Conservation (phyloP, 2,797 vertebrate species). For the Crotalus adamanteus region DNA sequence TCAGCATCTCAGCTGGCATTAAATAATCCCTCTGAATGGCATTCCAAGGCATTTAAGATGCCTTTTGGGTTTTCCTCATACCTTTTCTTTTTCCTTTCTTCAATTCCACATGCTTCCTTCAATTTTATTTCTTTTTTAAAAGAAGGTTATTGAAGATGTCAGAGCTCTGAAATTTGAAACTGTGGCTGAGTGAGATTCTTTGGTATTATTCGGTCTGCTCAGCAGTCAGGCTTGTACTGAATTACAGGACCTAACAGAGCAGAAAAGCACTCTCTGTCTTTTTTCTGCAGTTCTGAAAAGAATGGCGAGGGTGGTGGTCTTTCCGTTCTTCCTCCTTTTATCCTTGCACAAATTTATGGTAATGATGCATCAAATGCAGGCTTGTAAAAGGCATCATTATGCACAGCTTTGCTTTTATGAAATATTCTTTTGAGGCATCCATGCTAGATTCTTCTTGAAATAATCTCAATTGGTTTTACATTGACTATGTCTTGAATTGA, state of each 20-base stretch:
- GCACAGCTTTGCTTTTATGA: neutral
- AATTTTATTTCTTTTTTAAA: conserved; percentile 35
- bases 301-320: too few species aligned
- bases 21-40: conserved; percentile 30
- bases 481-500: neutral
- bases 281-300: conserved; percentile 6
- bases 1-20: conserved; percentile 17
- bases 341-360: conserved; percentile 41
- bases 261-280: conserved; percentile 28
- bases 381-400: conserved; percentile 19
- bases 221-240: conserved; percentile 24
- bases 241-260: neutral
- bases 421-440: neutral
- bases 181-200: neutral
- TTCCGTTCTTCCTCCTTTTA: conserved; percentile 18
- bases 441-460: conserved; percentile 8
- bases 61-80: neutral
- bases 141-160: neutral
- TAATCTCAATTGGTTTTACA: conserved; percentile 6
- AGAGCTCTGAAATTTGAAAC: neutral
- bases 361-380: conserved; percentile 10
- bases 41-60: conserved; percentile 2
- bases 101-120: conserved; percentile 2
- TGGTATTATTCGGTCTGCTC: conserved; percentile 22
- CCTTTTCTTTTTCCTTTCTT: neutral